Percentiles rank a stretch among this genome's conserved stretches.
Conservation (phyloP, 1,140 invertebrate species). For the Halyomorpha halys region DNA sequence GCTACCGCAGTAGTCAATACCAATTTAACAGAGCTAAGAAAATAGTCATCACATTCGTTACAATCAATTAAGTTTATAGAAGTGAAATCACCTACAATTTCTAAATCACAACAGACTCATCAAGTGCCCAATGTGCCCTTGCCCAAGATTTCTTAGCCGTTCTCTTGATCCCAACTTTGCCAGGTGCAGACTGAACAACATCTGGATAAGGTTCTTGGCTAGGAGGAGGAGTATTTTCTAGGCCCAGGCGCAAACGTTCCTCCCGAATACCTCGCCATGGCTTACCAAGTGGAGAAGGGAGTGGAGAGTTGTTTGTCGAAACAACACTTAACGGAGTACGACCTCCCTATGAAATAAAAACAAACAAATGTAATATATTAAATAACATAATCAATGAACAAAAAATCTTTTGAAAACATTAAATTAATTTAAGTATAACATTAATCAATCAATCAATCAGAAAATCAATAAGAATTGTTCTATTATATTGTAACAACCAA, state of each 20-base stretch:
- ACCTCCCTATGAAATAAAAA: not conserved
- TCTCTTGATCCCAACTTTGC: not conserved
- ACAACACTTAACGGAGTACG: not conserved
- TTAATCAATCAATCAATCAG: too few relatives aligned
- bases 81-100: not conserved
- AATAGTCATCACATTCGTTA: not conserved
- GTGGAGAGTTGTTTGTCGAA: slow-evolving; percentile 3
- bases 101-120: slow-evolving; percentile 7
- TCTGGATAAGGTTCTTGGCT: not conserved
- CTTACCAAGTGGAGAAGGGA: slow-evolving; percentile 4
- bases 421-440: too few relatives aligned
- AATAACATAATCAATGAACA: too few relatives aligned
- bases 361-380: too few relatives aligned
- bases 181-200: slow-evolving; percentile 7
- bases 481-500: too few relatives aligned
- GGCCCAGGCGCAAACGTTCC: slow-evolving; percentile 7
- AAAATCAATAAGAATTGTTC: too few relatives aligned
- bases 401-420: too few relatives aligned
- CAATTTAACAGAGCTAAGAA: not conserved
- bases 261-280: slow-evolving; percentile 6
- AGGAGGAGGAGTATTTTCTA: slow-evolving; percentile 12
- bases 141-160: not conserved
- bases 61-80: not conserved
- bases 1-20: not conserved
- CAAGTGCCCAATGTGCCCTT: not conserved